Percentiles rank a stretch among this genome's conserved stretches.
Conservation (phyloP, 2,888 invertebrate genomes). For the Exephanes ischioxanthus region DNA sequence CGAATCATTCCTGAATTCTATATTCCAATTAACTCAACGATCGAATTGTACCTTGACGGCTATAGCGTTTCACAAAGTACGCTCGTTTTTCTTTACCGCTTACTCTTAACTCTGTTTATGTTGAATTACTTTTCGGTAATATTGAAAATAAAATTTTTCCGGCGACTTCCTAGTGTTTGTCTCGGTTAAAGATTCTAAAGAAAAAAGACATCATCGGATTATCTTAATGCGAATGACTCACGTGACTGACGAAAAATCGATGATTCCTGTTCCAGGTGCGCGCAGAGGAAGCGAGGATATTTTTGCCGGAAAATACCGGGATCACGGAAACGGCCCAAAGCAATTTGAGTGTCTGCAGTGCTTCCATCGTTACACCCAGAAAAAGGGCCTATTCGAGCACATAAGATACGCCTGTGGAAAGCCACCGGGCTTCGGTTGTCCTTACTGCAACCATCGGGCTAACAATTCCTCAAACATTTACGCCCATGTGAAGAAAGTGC, state of each 20-base stretch:
- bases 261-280: slow-evolving; percentile 56
- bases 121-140: background rate
- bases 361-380: slow-evolving; percentile 83
- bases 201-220: background rate
- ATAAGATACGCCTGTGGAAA: slow-evolving; percentile 85
- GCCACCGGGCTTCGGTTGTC: slow-evolving; percentile 78
- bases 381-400: slow-evolving; percentile 84
- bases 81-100: background rate
- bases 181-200: slow-evolving; percentile 1
- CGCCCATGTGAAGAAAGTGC: slow-evolving; percentile 67
- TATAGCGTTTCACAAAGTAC: background rate
- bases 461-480: slow-evolving; percentile 74
- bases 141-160: background rate
- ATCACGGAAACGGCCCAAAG: slow-evolving; percentile 50
- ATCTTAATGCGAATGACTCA: background rate
- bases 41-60: background rate
- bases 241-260: slow-evolving; percentile 33
- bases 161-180: background rate
- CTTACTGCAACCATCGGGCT: slow-evolving; percentile 76
- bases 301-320: slow-evolving; percentile 54
- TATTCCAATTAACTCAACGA: background rate
- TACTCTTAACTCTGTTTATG: background rate
- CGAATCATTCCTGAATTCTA: background rate
- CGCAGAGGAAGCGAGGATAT: slow-evolving; percentile 32
- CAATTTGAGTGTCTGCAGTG: slow-evolving; percentile 82